Base-by-base conservation (phyloP, 1,140 invertebrate genomes). In the Drepana arcuata region DNA sequence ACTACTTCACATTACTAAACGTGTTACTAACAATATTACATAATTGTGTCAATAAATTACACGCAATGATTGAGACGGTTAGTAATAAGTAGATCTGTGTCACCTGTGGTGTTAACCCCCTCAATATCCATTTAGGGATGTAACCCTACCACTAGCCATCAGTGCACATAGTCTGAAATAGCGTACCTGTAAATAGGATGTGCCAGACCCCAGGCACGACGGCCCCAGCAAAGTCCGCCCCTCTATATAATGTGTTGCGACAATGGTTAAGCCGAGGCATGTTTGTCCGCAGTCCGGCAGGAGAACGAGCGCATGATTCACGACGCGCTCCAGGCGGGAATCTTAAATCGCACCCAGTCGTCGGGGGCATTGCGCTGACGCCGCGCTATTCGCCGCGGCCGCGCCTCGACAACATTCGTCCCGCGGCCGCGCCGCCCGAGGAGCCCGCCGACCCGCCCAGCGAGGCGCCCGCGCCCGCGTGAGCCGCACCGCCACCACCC, bases 241-340 rank as follows among this genome's bases (percentile, higher is more conserved):
- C 31, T 7, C 15, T 11, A 16, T n/a, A 14, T 21, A 6, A 31
- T 16, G 12, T 24, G 16, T 35, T 12, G 29, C 25, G 18, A 56
- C 41, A 30, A 52, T 51, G 52, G 36, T 69, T 64, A 69, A 75
- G 69, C 69, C 27, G 50, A 48, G 10, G 5, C 37, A 7, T 54
- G 30, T 48, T 78, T 78, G 71, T 77, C 41, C 58, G 29, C 77
- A 82, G 77, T 82, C 58, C 77, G 77, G 51, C 77, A 82, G 67
- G 77, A 82, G 77, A 82, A 82, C 77, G 77, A 82, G 69, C 77
- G 74, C 56, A 59, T 82, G 77, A 79, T 82, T 69, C 73, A 73
- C 68, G 77, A 82, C 77, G 77, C 62, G 52, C 74, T 75, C 41
- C 77, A 75, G 67, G 72, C 53, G 73, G 74, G 57, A 71, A 67